A percentile compares a stretch with the other conserved stretches of the same genome.
Conservation (phyloP, 2,888 invertebrate genomes). For the Junonia oenone region DNA sequence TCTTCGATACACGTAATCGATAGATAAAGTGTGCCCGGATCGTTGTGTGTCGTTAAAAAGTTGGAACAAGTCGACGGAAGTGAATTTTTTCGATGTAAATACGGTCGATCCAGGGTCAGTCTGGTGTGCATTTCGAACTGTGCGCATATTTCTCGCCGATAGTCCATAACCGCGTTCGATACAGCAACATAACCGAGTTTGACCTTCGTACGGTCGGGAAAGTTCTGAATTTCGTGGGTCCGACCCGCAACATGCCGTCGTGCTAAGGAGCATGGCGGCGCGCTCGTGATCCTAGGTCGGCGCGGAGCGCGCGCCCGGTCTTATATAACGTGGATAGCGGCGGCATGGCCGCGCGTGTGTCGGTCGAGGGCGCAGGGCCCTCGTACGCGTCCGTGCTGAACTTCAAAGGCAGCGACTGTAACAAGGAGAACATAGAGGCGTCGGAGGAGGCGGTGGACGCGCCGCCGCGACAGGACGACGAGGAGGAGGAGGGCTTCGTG, state of each 20-base stretch:
- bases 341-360: constrained; percentile 78
- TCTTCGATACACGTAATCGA: constrained; percentile 51
- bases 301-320: constrained; percentile 77
- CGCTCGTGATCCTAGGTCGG: constrained; percentile 79
- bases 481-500: constrained; percentile 72
- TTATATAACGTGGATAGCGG: constrained; percentile 75
- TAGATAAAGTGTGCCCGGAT: constrained; percentile 56
- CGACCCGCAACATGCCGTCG: constrained; percentile 71
- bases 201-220: constrained; percentile 53
- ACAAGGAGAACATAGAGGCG: constrained; percentile 81
- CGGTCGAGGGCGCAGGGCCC: constrained; percentile 79
- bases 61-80: constrained; percentile 68
- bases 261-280: constrained; percentile 75
- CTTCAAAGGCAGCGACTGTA: constrained; percentile 78
- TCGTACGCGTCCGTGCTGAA: constrained; percentile 87
- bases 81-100: constrained; percentile 78
- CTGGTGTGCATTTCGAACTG: constrained; percentile 67
- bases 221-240: constrained; percentile 61
- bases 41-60: constrained; percentile 59
- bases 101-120: constrained; percentile 72
- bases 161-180: constrained; percentile 42
- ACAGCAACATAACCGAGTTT: constrained; percentile 42
- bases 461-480: constrained; percentile 50
- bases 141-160: constrained; percentile 55
- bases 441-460: constrained; percentile 55